Percentiles rank a stretch among this genome's conserved stretches.
phyloP scores from a whole-genome alignment of 1,140 invertebrate genomes.

The Sinonovacula constricta region DNA sequence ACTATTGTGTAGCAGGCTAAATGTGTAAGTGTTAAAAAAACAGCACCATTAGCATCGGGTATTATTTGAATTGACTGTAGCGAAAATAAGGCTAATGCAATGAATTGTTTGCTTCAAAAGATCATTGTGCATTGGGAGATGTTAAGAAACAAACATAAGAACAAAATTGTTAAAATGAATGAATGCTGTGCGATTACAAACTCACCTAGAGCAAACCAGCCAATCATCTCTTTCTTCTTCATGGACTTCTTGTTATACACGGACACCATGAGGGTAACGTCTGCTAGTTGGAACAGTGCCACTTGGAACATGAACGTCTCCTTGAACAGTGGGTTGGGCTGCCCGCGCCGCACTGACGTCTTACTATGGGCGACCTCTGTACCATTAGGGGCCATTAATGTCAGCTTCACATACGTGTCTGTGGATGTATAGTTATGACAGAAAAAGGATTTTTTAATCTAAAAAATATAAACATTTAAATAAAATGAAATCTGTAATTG shows the following conservation, averaged over 20 bases:
- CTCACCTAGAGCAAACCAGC: constrained; percentile 92
- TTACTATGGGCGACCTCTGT: constrained; percentile 95
- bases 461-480: no score
- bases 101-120: no score
- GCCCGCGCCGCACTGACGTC: constrained; percentile 91
- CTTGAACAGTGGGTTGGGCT: constrained; percentile 96
- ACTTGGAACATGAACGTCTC: constrained; percentile 98
- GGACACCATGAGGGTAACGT: constrained; percentile 95
- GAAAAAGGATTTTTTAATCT: no score
- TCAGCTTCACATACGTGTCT: constrained; percentile 95
- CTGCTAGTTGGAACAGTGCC: constrained; percentile 95
- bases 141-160: not conserved
- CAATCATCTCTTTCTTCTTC: constrained; percentile 97
- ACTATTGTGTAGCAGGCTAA: no score
- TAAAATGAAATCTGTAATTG: no score
- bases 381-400: constrained; percentile 92
- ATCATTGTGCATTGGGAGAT: no score
- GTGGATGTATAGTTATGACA: no score
- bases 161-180: not conserved
- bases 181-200: not conserved
- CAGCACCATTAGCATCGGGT: no score
- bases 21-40: no score
- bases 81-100: no score
- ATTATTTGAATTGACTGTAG: no score
- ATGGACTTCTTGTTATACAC: constrained; percentile 95